Percentiles rank a stretch among this genome's conserved stretches.
Conservation (phyloP, 2,888 invertebrate genomes). For the Bibio marci region DNA sequence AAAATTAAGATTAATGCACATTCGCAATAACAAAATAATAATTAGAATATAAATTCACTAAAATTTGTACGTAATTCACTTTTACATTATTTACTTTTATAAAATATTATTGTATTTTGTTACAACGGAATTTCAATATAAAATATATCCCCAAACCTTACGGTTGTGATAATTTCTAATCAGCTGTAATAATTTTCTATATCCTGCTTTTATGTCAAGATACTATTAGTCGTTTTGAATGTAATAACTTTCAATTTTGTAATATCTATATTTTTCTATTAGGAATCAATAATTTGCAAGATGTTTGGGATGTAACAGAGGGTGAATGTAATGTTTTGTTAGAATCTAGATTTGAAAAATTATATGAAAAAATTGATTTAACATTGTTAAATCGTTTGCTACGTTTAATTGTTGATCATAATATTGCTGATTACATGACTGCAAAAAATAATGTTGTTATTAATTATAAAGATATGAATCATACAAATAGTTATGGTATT, state of each 20-base stretch:
- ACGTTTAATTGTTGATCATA: slow-evolving; percentile 96
- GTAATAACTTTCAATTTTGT: background rate
- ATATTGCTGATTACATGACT: slow-evolving; percentile 99
- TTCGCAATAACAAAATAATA: no score
- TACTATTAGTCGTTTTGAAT: no score
- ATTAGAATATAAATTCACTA: no score
- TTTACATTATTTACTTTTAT: no score
- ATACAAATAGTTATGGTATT: slow-evolving; percentile 98
- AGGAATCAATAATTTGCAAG: slow-evolving; percentile 91
- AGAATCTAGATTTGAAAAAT: slow-evolving; percentile 92
- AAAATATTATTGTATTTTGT: no score
- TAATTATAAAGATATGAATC: slow-evolving; percentile 99
- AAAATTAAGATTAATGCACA: no score
- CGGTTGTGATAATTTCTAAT: slow-evolving; percentile 28
- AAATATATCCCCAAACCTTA: no score
- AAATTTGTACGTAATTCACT: no score
- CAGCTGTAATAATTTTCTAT: slow-evolving; percentile 6
- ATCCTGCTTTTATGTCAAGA: no score
- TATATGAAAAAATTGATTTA: slow-evolving; percentile 99
- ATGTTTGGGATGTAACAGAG: slow-evolving; percentile 98
- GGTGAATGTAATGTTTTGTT: slow-evolving; percentile 97
- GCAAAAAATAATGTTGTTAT: slow-evolving; percentile 99
- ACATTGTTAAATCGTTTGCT: slow-evolving; percentile 90
- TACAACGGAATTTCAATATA: no score
- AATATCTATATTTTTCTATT: slow-evolving; percentile 12